Base-by-base conservation (phyloP, 2,888 invertebrate species). In the Melangyna quadrimaculata region DNA sequence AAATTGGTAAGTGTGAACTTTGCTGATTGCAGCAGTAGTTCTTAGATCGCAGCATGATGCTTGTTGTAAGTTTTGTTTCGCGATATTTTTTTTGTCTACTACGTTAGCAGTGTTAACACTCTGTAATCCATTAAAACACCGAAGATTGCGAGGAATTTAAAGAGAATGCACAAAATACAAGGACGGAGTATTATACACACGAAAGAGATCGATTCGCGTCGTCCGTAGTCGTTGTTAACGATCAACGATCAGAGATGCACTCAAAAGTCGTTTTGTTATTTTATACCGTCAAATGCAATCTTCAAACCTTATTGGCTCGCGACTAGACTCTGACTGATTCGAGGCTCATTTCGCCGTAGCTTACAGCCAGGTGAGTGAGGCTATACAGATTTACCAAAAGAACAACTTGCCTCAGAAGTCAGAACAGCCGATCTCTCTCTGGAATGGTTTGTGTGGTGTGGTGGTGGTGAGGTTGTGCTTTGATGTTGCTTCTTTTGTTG, bases 301-400 rank as follows among this genome's bases (percentile, higher is more conserved):
- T 77, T 72, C 43, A 77, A 63, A 81, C 86, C 86, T 81, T 70
- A 71, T 86, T 81, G 73, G 73, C 72, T 73, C 77, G 72, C 86
- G 81, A 86, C 86, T 73, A 86, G 73, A 81, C 73, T 86, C 86
- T 77, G 81, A 86, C 86, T 86, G 77, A 86, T 73, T 86, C 71
- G 17, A 74, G n/a, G 40, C 37, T 29, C 67, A 67, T 65, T 75
- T 59, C 69, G 83, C 65, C 53, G 73, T 69, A 43, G 55, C 70
- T 77, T 70, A 59, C 67, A 72, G 48, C 61, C 55, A 35, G 22
- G 48, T 61, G 43, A 74, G 35, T 59, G 32, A 32, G 55, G 29
- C 17, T 37, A 8, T 5, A 35, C 22, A 32, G 45, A 32, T 29
- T 19, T 22, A 22, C 32, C 40, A n/a, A n/a, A n/a, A n/a, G 51